Percentiles rank a stretch among this genome's conserved stretches.
Evolutionary conservation across 2,888 invertebrate species (phyloP).

Genomic region (Tetrapedia diversipes): DNA sequence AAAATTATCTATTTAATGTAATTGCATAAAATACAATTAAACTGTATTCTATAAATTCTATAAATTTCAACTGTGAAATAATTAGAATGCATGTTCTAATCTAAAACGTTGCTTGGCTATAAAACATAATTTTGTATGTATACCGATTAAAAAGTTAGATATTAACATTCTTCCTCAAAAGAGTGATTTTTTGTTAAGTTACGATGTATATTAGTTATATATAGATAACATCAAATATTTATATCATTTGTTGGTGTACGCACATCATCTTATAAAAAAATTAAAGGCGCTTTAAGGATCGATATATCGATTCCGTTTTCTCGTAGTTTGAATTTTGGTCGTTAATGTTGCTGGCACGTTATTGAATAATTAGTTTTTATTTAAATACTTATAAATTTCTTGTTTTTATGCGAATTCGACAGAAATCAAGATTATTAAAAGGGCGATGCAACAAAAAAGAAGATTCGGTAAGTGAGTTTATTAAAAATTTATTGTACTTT

Average conservation of each 20-base stretch:
- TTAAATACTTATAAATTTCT: neutral
- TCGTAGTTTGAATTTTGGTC: neutral
- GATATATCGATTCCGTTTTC: constrained; percentile 10
- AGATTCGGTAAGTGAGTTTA: neutral
- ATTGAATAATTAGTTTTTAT: neutral
- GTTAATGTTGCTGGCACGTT: neutral
- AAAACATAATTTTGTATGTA: neutral
- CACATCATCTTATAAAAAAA: neutral
- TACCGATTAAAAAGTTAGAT: neutral
- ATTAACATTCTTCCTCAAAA: no score
- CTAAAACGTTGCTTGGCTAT: neutral
- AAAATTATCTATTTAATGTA: neutral
- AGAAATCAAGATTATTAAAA: neutral
- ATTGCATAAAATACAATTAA: neutral
- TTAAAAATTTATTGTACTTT: neutral
- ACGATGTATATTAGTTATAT: neutral
- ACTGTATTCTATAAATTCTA: neutral
- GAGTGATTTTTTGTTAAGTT: neutral
- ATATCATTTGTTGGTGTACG: neutral
- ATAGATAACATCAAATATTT: no score
- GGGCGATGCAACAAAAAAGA: neutral
- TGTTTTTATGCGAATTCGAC: neutral
- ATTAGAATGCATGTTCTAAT: no score
- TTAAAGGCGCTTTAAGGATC: neutral
- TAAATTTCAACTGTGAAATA: no score